A percentile compares a stretch with the other conserved stretches of the same genome.
Evolutionary conservation across 2,797 vertebrate species (phyloP).

Genomic region (Hippopotamyrus pictus): DNA sequence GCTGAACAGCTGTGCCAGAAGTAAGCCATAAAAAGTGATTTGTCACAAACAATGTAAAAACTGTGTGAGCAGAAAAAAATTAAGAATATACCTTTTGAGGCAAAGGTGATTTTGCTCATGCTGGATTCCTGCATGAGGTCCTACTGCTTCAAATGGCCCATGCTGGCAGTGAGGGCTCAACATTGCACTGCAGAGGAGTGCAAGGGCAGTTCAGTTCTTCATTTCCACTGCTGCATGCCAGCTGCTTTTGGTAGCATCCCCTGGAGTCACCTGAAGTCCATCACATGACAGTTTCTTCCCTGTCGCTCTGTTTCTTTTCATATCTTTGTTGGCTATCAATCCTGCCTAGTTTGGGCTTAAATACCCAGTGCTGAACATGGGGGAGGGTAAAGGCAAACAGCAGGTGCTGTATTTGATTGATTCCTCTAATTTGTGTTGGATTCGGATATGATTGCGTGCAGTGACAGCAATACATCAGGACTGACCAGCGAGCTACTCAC

Average conservation of each 20-base stretch:
- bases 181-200: not conserved
- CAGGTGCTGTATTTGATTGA: slow-evolving; percentile 36
- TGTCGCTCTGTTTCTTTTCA: not conserved
- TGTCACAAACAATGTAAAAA: slow-evolving; percentile 22
- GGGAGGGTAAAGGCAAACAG: slow-evolving; percentile 20
- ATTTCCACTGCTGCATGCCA: slow-evolving; percentile 9
- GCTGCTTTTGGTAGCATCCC: slow-evolving; percentile 12
- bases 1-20: not conserved
- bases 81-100: slow-evolving; percentile 17
- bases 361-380: not conserved
- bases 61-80: not conserved
- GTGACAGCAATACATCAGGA: slow-evolving; percentile 26
- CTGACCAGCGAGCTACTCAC: slow-evolving; percentile 7
- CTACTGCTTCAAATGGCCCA: slow-evolving; percentile 15
- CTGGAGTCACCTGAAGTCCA: slow-evolving; percentile 14
- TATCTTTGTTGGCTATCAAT: slow-evolving; percentile 18
- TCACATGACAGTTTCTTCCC: not conserved
- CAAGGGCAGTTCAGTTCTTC: not conserved
- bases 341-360: slow-evolving; percentile 22
- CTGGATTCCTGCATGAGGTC: not conserved
- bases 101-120: not conserved
- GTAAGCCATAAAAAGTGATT: slow-evolving; percentile 32
- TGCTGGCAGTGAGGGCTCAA: not conserved
- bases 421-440: slow-evolving; percentile 33
- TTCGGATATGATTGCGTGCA: slow-evolving; percentile 28